Evolutionary conservation across 2,888 invertebrate genomes (phyloP).

Genomic region (Papilio elwesi): DNA sequence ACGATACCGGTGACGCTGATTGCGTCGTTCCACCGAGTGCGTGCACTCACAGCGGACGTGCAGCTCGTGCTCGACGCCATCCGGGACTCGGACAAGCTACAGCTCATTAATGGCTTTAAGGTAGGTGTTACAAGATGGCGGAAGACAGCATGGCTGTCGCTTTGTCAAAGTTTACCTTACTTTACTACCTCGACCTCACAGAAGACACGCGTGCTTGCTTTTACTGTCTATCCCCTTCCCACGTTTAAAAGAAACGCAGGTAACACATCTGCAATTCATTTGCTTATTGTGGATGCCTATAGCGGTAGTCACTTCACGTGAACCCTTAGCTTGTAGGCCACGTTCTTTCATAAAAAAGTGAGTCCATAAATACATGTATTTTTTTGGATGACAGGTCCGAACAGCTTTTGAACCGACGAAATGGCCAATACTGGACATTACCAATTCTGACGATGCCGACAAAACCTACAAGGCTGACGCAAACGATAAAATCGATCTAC

Average conservation of each 20-base stretch:
- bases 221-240: no score
- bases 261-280: no score
- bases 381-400: conserved; percentile 85
- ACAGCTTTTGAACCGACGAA: conserved; percentile 91
- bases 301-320: no score
- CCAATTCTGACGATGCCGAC: conserved; percentile 57
- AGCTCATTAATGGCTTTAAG: conserved; percentile 90
- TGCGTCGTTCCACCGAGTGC: conserved; percentile 97
- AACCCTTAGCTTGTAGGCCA: no score
- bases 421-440: conserved; percentile 93
- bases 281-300: no score
- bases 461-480: conserved; percentile 44
- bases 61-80: conserved; percentile 93
- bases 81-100: conserved; percentile 92
- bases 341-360: no score
- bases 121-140: conserved; percentile 63
- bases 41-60: conserved; percentile 93
- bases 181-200: no score
- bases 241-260: no score
- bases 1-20: conserved; percentile 96
- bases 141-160: no score
- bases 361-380: no score
- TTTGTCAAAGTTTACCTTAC: no score
- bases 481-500: conserved; percentile 1
- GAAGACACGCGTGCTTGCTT: no score